Evolutionary conservation across 2,113 vertebrate genomes (phyloP).

Genomic region (Zosterops japonicus): DNA sequence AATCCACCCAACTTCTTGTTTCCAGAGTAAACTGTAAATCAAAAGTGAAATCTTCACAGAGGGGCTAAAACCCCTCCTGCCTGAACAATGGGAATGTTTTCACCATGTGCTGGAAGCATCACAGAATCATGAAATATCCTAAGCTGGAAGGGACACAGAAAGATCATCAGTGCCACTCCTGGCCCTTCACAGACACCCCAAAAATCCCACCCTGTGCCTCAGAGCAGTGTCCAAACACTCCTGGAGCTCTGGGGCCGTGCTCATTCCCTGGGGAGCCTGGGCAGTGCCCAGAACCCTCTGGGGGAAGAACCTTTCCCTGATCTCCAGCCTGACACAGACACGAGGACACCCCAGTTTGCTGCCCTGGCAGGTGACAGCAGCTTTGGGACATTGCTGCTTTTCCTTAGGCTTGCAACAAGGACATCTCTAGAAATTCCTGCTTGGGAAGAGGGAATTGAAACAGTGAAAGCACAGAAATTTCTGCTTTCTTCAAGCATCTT

Average conservation of each 20-base stretch:
- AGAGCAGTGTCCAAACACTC: accelerated
- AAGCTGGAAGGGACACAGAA: background rate
- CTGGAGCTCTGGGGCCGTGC: background rate
- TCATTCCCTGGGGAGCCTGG: background rate
- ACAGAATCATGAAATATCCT: background rate
- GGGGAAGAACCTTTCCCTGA: background rate
- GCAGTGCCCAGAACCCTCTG: background rate
- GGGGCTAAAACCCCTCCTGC: background rate
- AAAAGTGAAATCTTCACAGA: background rate
- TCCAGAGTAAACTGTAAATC: background rate
- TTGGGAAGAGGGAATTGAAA: background rate
- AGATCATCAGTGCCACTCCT: background rate
- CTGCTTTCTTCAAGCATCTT: background rate
- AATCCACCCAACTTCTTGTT: background rate
- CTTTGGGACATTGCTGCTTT: background rate
- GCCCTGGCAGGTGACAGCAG: background rate
- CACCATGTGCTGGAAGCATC: background rate
- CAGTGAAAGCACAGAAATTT: background rate
- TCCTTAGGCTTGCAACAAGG: background rate
- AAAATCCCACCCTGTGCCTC: background rate
- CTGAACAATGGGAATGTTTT: background rate
- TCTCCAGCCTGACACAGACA: background rate
- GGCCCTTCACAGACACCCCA: background rate
- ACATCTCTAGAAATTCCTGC: background rate
- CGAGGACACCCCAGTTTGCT: background rate